These are phyloP conservation scores for Catharus ustulatus DNA, from an alignment of 2,797 vertebrate species.

Conservation along the genomic window DNA sequence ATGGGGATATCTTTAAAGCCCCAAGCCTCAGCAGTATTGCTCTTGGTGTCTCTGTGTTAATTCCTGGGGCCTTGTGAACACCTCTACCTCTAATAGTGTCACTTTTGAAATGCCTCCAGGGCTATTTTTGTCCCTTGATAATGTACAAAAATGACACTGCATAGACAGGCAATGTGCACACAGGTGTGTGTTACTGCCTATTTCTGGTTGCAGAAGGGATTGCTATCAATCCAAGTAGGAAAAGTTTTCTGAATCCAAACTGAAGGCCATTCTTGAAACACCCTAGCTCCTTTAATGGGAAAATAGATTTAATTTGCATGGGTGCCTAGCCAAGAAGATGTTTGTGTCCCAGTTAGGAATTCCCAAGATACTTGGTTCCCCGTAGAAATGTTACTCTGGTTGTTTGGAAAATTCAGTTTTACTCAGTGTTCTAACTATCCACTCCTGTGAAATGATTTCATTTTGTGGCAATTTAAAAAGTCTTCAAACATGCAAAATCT, in stretches of 20 bases:
- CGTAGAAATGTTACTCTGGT: neutral
- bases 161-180: neutral
- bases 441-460: neutral
- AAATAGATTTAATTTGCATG: neutral
- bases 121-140: neutral
- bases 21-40: neutral
- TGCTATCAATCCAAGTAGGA: neutral
- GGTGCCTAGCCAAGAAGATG: neutral
- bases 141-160: neutral
- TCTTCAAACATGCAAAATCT: neutral
- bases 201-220: neutral
- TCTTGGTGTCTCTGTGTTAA: neutral
- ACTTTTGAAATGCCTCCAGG: neutral
- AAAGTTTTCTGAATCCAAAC: neutral
- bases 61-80: neutral
- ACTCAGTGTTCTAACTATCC: neutral
- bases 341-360: neutral
- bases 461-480: neutral
- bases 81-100: neutral
- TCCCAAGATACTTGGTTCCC: neutral
- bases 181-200: neutral
- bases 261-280: neutral
- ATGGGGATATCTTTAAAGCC: neutral
- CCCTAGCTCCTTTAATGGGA: neutral
- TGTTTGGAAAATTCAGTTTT: neutral